Evolutionary conservation across 2,797 vertebrate species (phyloP), one percentile per base, ranked within the genome.

Genomic region (Choloepus didactylus): DNA sequence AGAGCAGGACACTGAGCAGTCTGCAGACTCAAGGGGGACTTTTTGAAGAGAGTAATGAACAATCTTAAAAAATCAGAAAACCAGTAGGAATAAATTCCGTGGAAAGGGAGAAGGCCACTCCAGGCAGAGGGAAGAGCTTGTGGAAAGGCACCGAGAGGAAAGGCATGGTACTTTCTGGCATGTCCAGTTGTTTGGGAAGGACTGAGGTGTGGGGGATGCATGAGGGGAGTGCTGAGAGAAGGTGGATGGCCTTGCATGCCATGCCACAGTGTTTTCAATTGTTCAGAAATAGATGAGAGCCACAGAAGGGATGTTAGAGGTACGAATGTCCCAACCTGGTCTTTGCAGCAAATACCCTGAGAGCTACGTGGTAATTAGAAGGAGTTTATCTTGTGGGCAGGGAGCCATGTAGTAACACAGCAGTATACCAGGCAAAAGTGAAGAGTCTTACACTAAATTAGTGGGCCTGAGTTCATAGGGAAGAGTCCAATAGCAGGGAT

Each of bases 361-460:
- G 9, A 64, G 54, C 35, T 16, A 27, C 0, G 46, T 70, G 60
- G 2, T 25, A 25, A 25, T 83, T 51, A 83, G 25, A 44, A 73
- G 31, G 51, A 11, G 46, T 76, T 93, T 84, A 75, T 81, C 79
- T 92, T 88, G 29, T 11, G 84, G 56, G 49, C 81, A 82, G 14
- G 11, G 70, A 89, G 75, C 27, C 60, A 73, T 14, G 94, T 75
- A 82, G 12, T 62, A 72, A 44, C 31, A 19, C 2, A 15, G 15
- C 14, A 49, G n/a, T 72, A 64, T 54, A 38, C 10, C 9, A 49
- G 46, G 60, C 44, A 3, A 70, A 80, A 92, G 73, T 76, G 79
- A 60, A 88, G 79, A 64, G 25, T 23, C 31, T 38, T 9, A 14
- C 8, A 4, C 3, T 44, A 29, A 82, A 79, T 31, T 44, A 49